Percentiles rank a stretch among this genome's conserved stretches.
phyloP scores from a whole-genome alignment of 2,113 vertebrate genomes.

The Sylvietta virens region DNA sequence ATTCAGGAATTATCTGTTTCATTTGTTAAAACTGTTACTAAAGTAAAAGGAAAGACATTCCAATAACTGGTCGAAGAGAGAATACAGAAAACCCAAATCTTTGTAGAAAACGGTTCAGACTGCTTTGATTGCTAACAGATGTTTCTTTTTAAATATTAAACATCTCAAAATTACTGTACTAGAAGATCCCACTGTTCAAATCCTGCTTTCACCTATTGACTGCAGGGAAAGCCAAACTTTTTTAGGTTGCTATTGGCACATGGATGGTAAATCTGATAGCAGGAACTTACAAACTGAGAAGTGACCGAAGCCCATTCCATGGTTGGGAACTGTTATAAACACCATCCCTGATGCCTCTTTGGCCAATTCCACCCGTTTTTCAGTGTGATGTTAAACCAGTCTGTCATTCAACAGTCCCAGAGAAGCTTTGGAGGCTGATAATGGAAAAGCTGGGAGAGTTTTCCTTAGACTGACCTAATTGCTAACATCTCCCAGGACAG shows the following conservation, averaged over 20 bases:
- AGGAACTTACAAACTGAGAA: background rate
- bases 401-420: background rate
- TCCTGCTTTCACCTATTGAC: background rate
- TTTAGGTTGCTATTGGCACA: background rate
- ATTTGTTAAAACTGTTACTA: background rate
- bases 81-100: background rate
- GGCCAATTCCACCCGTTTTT: background rate
- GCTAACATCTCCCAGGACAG: background rate
- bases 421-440: background rate
- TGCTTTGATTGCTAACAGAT: background rate
- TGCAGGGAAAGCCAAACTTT: background rate
- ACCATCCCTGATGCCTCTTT: background rate
- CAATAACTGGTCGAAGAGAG: background rate
- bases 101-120: background rate
- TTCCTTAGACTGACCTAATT: background rate
- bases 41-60: background rate
- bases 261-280: background rate
- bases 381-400: background rate
- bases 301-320: accelerated
- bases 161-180: background rate
- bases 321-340: accelerated
- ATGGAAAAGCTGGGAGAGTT: background rate
- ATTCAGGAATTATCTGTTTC: background rate
- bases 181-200: background rate
- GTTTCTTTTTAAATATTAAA: background rate